Evolutionary conservation across 2,113 vertebrate species (phyloP).

Genomic region (Entelurus aequoreus): DNA sequence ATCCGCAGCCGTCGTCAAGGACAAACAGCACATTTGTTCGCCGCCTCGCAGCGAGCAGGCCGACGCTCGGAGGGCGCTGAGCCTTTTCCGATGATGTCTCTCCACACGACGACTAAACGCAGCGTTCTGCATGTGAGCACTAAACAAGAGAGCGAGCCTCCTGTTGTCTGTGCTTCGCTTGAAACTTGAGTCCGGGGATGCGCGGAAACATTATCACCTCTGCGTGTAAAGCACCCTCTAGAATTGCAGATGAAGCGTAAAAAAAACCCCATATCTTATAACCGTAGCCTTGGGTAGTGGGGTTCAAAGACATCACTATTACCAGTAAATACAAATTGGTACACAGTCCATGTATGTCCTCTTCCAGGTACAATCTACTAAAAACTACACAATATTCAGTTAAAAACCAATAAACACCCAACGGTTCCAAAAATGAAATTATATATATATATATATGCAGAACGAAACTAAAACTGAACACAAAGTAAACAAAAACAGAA

Average conservation of each 20-base stretch:
- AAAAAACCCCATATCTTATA: constrained; percentile 1
- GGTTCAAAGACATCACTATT: neutral
- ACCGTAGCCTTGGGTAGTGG: neutral
- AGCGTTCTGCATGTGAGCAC: neutral
- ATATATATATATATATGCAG: too few species aligned
- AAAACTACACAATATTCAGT: too few species aligned
- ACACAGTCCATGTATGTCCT: neutral
- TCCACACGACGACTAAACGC: constrained; percentile 22
- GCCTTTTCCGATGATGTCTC: constrained; percentile 5
- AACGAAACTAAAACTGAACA: too few species aligned
- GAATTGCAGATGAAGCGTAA: constrained; percentile 52
- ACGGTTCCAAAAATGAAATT: too few species aligned
- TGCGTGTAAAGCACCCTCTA: constrained; percentile 30
- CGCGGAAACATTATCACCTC: constrained; percentile 40
- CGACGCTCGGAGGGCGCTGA: constrained; percentile 10
- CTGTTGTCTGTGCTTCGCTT: constrained; percentile 3
- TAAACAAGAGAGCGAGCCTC: neutral
- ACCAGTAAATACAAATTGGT: neutral
- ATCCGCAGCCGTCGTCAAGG: constrained; percentile 45
- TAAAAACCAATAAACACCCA: too few species aligned
- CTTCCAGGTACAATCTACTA: neutral
- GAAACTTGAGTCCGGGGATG: constrained; percentile 17
- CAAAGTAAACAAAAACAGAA: too few species aligned
- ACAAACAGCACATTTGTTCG: constrained; percentile 55
- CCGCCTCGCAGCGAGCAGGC: constrained; percentile 25